Base-by-base conservation (phyloP, 2,113 vertebrate species). In the Euleptes europaea region DNA sequence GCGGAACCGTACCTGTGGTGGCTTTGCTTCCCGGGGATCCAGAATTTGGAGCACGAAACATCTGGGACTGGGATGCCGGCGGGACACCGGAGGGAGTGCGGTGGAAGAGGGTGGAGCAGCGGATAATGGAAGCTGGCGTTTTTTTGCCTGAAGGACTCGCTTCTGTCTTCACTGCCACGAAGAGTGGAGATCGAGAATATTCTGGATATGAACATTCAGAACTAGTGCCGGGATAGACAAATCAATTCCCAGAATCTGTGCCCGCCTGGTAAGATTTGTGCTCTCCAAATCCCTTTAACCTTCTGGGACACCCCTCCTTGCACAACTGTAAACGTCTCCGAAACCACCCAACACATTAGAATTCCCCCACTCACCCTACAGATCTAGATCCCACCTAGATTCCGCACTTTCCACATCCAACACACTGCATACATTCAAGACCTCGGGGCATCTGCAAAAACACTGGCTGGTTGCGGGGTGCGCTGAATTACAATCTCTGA, bases 151-250 rank as follows among this genome's bases (percentile, higher is more conserved):
- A 93, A 81, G 95, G 96, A 95, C 88, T 96, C 76, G 93, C 13
- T 92, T 96, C 96, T 74, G 95, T 96, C 96, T 97, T 97, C 91
- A 96, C 93, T 82, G 96, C 95, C 96, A 96, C 96, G 93, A 97
- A 97, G 95, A 96, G 96, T 88, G 96, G 96, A 95, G 96, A 96
- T 15, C 96, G 95, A 89, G 96, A 95, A 90, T 95, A 96, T 95
- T 97, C 96, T 93, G 95, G 96, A 95, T 96, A 91, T 83, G 96
- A 96, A 91, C 93, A 96, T 94, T 96, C 94, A 92, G 94, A 96
- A 81, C 96, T 96, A 88, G 96, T 96, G 95, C 95, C 92, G 80
- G 96, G 91, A 90, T 91, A 94, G 11, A 83, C 94, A 70, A 79
- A 91, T 88, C 14, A 93, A 93, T 89, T 95, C 94, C 94, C 95